These are phyloP conservation scores for Anoplolepis gracilipes DNA, from an alignment of 1,140 invertebrate species.

Conservation along the genomic window DNA sequence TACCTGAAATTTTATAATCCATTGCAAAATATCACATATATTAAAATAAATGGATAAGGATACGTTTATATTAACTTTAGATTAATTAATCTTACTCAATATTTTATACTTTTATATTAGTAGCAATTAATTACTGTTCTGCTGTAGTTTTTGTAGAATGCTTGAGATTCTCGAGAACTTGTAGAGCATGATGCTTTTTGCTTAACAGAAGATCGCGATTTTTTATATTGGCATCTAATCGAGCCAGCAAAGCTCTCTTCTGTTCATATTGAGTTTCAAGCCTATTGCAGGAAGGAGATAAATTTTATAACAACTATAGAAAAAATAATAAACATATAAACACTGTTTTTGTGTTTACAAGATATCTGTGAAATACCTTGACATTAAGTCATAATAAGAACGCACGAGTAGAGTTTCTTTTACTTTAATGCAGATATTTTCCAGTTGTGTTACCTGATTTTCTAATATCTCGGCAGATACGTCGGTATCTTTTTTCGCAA, in stretches of 20 bases:
- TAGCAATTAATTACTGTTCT: slow-evolving; percentile 67
- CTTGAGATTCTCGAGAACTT: slow-evolving; percentile 86
- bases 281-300: slow-evolving; percentile 82
- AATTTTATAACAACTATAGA: neutral
- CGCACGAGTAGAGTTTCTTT: slow-evolving; percentile 81
- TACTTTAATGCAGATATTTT: slow-evolving; percentile 84
- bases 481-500: slow-evolving; percentile 80
- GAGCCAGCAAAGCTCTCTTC: slow-evolving; percentile 80
- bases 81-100: neutral
- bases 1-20: slow-evolving; percentile 80
- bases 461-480: slow-evolving; percentile 77
- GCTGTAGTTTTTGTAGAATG: slow-evolving; percentile 84
- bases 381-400: slow-evolving; percentile 85
- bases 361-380: slow-evolving; percentile 80
- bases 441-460: slow-evolving; percentile 83
- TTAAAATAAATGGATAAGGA: neutral
- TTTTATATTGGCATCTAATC: slow-evolving; percentile 84
- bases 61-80: neutral
- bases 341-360: too few species aligned
- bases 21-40: neutral
- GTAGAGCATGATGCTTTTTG: slow-evolving; percentile 86
- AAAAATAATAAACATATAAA: neutral
- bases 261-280: slow-evolving; percentile 86
- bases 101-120: neutral
- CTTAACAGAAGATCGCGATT: slow-evolving; percentile 86